Evolutionary conservation across 2,888 invertebrate genomes (phyloP), one percentile per base, ranked within the genome.

Genomic region (Hemithea aestivaria): DNA sequence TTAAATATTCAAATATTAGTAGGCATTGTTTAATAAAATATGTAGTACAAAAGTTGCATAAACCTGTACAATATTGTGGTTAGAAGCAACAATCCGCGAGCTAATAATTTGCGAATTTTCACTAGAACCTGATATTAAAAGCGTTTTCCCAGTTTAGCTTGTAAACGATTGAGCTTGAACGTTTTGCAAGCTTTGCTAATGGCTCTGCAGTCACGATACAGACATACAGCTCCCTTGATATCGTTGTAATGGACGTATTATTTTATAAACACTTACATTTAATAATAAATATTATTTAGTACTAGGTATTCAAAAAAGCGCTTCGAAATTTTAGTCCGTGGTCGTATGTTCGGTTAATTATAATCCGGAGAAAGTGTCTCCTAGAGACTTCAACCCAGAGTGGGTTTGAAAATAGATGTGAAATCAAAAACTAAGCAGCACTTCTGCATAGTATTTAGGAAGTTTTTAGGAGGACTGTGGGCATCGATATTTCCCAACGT

Each of bases 161-260:
- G 55, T 51, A 56, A 54, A 20, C 51, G 53, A 53, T 58, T 58
- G 53, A 51, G 56, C 54, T 66, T 25, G 67, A 66, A 58, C 60
- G 56, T 65, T 62, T 71, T 65, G 62, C 66, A 70, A 70, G 58
- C 51, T 43, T 27, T 46, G 31, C 54, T 69, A 71, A 71, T 70
- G 59, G 59, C 45, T 50, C 41, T 47, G 50, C 39, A 58, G 62
- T 61, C 71, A 71, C 71, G 71, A 67, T 53, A 54, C 61, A 53
- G 60, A 55, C 65, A 65, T 63, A 66, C 62, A 62, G 46, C 53
- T 49, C 48, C 43, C 61, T 53, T 58, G 58, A 53, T 60, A 63
- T 56, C 56, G 47, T 42, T 62, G 41, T 68, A 59, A 58, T 65
- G 47, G 53, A 53, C 48, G 40, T 53, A 66, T 63, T 65, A 61